phyloP scores from a whole-genome alignment of 2,113 vertebrate genomes.

The Scartelaos histophorus region DNA sequence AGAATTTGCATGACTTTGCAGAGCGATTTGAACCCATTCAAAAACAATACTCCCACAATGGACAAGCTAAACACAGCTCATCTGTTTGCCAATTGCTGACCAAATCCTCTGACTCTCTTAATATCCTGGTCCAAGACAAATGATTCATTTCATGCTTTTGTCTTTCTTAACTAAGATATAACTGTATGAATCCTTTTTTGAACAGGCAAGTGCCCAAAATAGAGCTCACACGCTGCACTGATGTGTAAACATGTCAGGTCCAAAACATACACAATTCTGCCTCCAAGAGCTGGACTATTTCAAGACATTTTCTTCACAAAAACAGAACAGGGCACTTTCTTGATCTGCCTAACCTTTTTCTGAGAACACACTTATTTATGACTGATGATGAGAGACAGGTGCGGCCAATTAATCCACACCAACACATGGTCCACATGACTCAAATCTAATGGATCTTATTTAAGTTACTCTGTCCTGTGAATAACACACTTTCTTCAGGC shows the following conservation, averaged over 20 bases:
- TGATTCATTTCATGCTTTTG: conserved; percentile 11
- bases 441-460: conserved; percentile 55
- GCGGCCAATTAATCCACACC: conserved; percentile 79
- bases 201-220: conserved; percentile 50
- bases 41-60: conserved; percentile 35
- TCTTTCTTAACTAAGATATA: conserved; percentile 25
- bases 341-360: conserved; percentile 74
- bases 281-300: conserved; percentile 77
- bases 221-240: conserved; percentile 62
- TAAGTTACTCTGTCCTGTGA: conserved; percentile 23
- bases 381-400: conserved; percentile 83
- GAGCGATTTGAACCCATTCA: conserved; percentile 42
- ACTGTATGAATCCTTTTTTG: conserved; percentile 53
- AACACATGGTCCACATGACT: conserved; percentile 67
- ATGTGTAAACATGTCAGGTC: conserved; percentile 68
- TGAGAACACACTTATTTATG: conserved; percentile 72
- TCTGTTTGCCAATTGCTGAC: conserved; percentile 21
- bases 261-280: conserved; percentile 67
- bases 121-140: conserved; percentile 30
- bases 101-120: neutral
- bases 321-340: conserved; percentile 51
- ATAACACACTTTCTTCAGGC: conserved; percentile 20
- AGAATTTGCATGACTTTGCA: conserved; percentile 73
- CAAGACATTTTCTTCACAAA: conserved; percentile 63
- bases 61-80: conserved; percentile 24